Evolutionary conservation across 2,888 invertebrate species (phyloP).

Genomic region (Kuschelorhynchus macadamiae): DNA sequence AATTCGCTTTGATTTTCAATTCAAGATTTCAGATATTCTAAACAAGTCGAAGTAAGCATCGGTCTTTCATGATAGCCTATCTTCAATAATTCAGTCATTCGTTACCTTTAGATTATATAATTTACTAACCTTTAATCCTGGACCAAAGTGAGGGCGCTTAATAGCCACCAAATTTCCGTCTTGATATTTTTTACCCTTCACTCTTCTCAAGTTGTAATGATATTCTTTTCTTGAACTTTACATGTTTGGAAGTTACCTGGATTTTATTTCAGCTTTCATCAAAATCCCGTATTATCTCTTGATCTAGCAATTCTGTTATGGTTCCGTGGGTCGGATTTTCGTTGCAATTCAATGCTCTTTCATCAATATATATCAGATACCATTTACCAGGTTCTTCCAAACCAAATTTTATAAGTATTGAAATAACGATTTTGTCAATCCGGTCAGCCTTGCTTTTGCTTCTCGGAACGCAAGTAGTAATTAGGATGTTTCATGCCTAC

Average conservation of each 20-base stretch:
- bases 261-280: too few species aligned
- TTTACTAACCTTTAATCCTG: slow-evolving; percentile 60
- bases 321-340: too few species aligned
- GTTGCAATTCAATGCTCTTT: too few species aligned
- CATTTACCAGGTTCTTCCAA: too few species aligned
- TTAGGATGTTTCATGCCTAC: slow-evolving; percentile 58
- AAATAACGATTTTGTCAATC: too few species aligned
- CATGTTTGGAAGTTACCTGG: too few species aligned
- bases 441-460: too few species aligned
- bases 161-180: slow-evolving; percentile 60
- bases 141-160: slow-evolving; percentile 62
- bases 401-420: too few species aligned
- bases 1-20: slow-evolving; percentile 25
- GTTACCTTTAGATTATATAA: slow-evolving; percentile 53
- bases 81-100: slow-evolving; percentile 60
- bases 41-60: slow-evolving; percentile 40
- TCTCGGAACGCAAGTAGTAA: slow-evolving; percentile 59
- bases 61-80: slow-evolving; percentile 45
- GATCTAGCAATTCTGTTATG: too few species aligned
- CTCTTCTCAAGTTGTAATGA: slow-evolving; percentile 53
- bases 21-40: slow-evolving; percentile 51
- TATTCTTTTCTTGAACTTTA: too few species aligned
- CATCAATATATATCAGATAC: too few species aligned
- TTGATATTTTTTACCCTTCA: slow-evolving; percentile 50
- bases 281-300: too few species aligned